Base-by-base conservation (phyloP, 2,888 invertebrate species). In the Capitulum mitella region DNA sequence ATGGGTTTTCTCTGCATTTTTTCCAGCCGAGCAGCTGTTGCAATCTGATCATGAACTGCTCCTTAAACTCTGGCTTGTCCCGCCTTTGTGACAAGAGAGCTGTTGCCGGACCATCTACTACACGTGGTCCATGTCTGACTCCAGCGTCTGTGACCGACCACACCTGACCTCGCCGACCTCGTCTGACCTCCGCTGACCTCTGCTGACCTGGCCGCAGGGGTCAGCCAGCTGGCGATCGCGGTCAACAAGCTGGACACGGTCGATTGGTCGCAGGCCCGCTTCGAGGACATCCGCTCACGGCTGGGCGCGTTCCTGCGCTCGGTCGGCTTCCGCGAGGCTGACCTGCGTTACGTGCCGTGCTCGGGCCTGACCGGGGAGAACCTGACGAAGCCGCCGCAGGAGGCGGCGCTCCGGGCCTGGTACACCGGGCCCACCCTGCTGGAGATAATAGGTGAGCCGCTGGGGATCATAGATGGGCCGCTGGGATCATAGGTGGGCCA, bases 241-340 rank as follows among this genome's bases (percentile, higher is more conserved):
- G 91, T 99, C 32, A 99, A 99, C 85, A 99, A 99, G 87, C 88
- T 99, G 85, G 99, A 99, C 85, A 98, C 97, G 0, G 94, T 93
- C 0, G 91, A 91, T 79, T 99, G 99, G 98, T 92, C 93, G 1
- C 89, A 94, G 84, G 91, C 92, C 14, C 89, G 99, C 82, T 99
- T 95, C 86, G 90, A 92, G 83, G 96, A 98, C 84, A 96, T 99
- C 80, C 90, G 90, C 0, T 89, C 89, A 78, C 96, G 95, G 85
- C 87, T 98, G 77, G 91, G 91, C 83, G 85, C 87, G 19, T 96
- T 97, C 84, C 86, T 98, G 40, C 95, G 93, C 86, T 94, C 95
- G 86, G 95, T 93, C 32, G 97, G 97, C 1, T 98, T 93, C 85
- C 92, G 93, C 84, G 95, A 97, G 48, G 88, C 89, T 16, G 94